phyloP scores from a whole-genome alignment of 1,140 invertebrate species.

The Zophobas morio region DNA sequence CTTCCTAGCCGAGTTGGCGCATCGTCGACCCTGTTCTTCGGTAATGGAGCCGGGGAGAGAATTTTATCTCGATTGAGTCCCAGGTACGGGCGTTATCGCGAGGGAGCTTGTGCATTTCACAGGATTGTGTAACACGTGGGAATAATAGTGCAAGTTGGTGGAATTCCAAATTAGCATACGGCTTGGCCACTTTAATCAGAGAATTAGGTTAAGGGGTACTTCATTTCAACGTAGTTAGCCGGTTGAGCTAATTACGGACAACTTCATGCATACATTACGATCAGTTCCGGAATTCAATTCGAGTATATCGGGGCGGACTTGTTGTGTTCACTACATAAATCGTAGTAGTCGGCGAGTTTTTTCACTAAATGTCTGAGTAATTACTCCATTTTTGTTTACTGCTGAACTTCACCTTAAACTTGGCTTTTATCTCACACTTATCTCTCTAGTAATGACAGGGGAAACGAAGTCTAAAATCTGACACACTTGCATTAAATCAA shows the following conservation, averaged over 20 bases:
- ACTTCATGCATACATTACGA: conserved; percentile 44
- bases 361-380: too few species aligned
- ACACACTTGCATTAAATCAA: neutral
- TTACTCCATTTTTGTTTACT: too few species aligned
- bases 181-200: conserved; percentile 33
- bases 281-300: conserved; percentile 23
- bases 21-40: too few species aligned
- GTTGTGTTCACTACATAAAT: too few species aligned
- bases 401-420: too few species aligned
- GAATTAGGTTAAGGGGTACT: conserved; percentile 43
- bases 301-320: neutral
- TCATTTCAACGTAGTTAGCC: conserved; percentile 28
- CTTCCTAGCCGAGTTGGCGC: too few species aligned
- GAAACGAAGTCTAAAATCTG: too few species aligned
- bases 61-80: too few species aligned
- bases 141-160: conserved; percentile 38
- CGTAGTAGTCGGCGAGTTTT: too few species aligned
- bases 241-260: conserved; percentile 39
- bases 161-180: conserved; percentile 34
- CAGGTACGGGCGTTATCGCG: neutral
- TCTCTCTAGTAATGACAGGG: too few species aligned
- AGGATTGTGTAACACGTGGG: conserved; percentile 23
- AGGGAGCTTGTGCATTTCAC: conserved; percentile 9
- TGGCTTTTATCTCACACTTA: too few species aligned
- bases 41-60: too few species aligned